Evolutionary conservation across 2,797 vertebrate species (phyloP).

Genomic region (Hoplostethus atlanticus): DNA sequence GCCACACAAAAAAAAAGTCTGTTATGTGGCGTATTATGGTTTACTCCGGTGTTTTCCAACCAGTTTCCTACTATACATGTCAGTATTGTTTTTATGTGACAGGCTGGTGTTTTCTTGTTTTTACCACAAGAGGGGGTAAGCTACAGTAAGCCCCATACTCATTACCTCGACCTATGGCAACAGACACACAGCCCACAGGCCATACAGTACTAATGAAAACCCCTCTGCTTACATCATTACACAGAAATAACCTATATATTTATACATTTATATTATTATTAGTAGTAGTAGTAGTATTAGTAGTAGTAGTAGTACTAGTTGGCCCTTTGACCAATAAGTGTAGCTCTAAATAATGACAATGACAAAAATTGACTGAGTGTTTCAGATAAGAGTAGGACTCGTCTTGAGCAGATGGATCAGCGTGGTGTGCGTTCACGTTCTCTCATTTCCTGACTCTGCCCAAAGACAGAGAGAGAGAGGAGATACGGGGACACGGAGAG

Average conservation of each 20-base stretch:
- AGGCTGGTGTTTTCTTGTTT: slow-evolving; percentile 60
- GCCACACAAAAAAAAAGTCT: slow-evolving; percentile 11
- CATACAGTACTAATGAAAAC: slow-evolving; percentile 18
- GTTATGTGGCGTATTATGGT: slow-evolving; percentile 18
- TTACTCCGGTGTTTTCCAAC: slow-evolving; percentile 73
- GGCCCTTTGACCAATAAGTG: slow-evolving; percentile 1
- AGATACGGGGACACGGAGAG: slow-evolving; percentile 56
- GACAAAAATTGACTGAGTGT: slow-evolving; percentile 15
- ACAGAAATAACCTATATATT: not conserved
- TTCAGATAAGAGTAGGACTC: slow-evolving; percentile 50
- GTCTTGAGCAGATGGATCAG: slow-evolving; percentile 71
- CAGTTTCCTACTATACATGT: slow-evolving; percentile 48
- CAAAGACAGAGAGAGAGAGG: slow-evolving; percentile 48
- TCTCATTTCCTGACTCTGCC: slow-evolving; percentile 85
- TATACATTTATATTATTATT: not conserved
- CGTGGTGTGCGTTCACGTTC: slow-evolving; percentile 73
- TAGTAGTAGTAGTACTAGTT: slow-evolving; percentile 1
- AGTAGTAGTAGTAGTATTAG: not conserved
- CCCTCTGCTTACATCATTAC: slow-evolving; percentile 30
- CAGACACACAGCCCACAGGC: slow-evolving; percentile 47
- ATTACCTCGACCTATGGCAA: slow-evolving; percentile 61
- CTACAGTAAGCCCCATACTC: slow-evolving; percentile 54
- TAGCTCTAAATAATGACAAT: slow-evolving; percentile 3
- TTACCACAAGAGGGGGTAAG: slow-evolving; percentile 79
- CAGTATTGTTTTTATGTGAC: slow-evolving; percentile 22